A percentile compares a stretch with the other conserved stretches of the same genome.
Conservation (phyloP, 2,113 vertebrate species). For the Aix galericulata region DNA sequence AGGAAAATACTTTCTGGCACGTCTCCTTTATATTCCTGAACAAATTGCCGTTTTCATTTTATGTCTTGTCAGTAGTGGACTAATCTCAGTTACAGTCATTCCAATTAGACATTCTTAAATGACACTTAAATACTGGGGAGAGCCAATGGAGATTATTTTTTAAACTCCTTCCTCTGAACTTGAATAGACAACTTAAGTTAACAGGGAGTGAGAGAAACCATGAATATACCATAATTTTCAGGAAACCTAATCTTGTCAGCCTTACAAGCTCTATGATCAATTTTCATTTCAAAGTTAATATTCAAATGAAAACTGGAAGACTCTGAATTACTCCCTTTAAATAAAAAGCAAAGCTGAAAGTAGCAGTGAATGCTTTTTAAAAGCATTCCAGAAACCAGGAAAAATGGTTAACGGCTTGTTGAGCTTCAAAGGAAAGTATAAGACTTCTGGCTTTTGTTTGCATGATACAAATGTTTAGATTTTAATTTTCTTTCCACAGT, state of each 20-base stretch:
- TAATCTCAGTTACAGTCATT: conserved; percentile 33
- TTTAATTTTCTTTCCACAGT: background rate
- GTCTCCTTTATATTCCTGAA: conserved; percentile 6
- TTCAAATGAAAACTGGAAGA: background rate
- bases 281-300: background rate
- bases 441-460: background rate
- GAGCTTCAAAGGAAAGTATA: background rate
- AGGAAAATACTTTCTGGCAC: background rate
- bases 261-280: background rate
- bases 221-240: background rate
- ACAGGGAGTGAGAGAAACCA: background rate
- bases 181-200: background rate
- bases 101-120: conserved; percentile 16
- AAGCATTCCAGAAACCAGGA: background rate
- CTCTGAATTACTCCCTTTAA: background rate
- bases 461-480: background rate
- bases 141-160: background rate
- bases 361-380: background rate
- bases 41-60: conserved; percentile 29
- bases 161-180: background rate
- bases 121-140: conserved; percentile 34
- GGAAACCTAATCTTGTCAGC: background rate
- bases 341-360: background rate
- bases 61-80: conserved; percentile 5
- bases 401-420: background rate